Evolutionary conservation across 2,113 vertebrate species (phyloP).

Genomic region (Puffinus mauretanicus): DNA sequence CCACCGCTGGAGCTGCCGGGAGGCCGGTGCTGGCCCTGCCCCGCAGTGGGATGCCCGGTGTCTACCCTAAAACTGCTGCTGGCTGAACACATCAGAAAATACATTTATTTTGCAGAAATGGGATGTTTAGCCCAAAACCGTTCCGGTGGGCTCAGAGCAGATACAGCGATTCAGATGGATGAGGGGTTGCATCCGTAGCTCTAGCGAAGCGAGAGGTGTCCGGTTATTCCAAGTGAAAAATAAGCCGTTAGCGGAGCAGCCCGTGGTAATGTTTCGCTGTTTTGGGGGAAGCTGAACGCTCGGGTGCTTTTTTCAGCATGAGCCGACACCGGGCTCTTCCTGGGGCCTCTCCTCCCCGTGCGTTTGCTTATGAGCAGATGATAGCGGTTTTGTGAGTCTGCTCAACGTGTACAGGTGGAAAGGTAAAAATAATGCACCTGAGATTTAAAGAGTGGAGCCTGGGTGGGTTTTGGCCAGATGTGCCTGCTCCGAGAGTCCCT

Average conservation of each 20-base stretch:
- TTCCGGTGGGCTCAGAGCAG: neutral
- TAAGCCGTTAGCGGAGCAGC: rapidly evolving
- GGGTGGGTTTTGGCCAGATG: neutral
- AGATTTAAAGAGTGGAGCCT: neutral
- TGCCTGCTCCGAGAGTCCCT: too few relatives aligned
- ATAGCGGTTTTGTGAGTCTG: neutral
- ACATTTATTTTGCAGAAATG: neutral
- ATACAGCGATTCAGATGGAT: rapidly evolving
- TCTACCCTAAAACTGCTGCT: neutral
- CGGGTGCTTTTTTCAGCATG: rapidly evolving
- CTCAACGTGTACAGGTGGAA: rapidly evolving
- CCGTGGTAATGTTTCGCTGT: rapidly evolving
- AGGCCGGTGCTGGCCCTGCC: neutral
- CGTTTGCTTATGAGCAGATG: neutral
- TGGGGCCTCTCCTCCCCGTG: neutral
- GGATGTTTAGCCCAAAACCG: rapidly evolving
- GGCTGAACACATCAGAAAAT: neutral
- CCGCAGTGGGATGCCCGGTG: neutral
- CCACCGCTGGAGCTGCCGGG: too few relatives aligned
- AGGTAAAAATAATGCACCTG: neutral
- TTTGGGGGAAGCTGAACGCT: neutral
- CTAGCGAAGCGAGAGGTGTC: rapidly evolving
- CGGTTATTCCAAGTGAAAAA: neutral
- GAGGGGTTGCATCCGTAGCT: neutral
- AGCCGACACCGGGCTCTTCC: neutral